These are phyloP conservation scores for Syrrhaptes paradoxus DNA, from an alignment of 2,113 vertebrate species.

Conservation along the genomic window DNA sequence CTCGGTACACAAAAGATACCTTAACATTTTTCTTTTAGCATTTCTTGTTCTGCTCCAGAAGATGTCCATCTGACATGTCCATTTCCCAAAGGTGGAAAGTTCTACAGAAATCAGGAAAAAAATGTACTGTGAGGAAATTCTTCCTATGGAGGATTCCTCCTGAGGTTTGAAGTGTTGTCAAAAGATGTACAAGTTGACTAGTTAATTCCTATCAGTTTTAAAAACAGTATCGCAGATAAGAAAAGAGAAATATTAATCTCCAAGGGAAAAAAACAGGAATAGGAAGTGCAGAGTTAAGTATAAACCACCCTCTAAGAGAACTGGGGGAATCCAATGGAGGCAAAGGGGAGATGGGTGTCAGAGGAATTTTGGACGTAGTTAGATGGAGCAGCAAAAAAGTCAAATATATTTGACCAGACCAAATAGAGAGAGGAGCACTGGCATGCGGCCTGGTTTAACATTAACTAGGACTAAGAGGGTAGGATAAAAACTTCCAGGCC, in stretches of 20 bases:
- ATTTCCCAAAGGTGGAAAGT: not conserved
- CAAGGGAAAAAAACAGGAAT: not conserved
- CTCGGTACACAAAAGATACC: not conserved
- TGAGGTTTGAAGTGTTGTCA: not conserved
- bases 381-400: not conserved
- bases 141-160: not conserved
- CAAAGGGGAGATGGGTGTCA: not conserved
- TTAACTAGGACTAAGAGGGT: not conserved
- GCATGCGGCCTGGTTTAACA: not conserved
- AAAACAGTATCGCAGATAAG: not conserved
- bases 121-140: not conserved
- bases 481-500: not conserved
- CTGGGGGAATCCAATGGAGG: not conserved
- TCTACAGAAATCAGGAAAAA: not conserved
- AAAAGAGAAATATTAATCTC: not conserved
- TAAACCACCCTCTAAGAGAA: not conserved
- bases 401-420: not conserved
- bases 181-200: not conserved
- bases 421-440: not conserved
- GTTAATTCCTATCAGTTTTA: not conserved
- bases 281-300: not conserved
- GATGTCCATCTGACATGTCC: not conserved
- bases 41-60: not conserved
- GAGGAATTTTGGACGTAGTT: not conserved
- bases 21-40: not conserved